Base-by-base conservation (phyloP, 2,888 invertebrate genomes). In the Marasmarcha lunaedactyla region DNA sequence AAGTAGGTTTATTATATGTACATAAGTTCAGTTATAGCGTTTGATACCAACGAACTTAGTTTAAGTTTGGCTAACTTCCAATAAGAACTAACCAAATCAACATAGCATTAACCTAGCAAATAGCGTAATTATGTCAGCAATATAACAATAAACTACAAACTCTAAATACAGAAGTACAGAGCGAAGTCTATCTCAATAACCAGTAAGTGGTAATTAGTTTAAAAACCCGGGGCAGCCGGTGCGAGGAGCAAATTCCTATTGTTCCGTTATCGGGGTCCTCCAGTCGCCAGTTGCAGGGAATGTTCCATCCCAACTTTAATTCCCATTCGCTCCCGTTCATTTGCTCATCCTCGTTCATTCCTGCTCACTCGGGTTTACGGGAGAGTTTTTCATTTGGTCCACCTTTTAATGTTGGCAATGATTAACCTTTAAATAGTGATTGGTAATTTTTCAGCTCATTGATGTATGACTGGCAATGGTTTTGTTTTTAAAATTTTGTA, bases 211-310 rank as follows among this genome's bases (percentile, higher is more conserved):
- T 70, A 64, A 73, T 71, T 72, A 65, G 65, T 57, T 64, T 30
- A 30, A 30, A 52, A 53, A 50, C 40, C 40, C 15, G 46, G 52
- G 66, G 59, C 71, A 70, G 67, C 63, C 59, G 59, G 58, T 59
- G 64, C 68, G 64, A 64, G 63, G 61, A 59, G 70, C 66, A 71
- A 72, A 72, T 65, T 71, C 68, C 74, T 56, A 73, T 79, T 79
- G 79, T 79, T 54, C 44, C 62, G 66, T 79, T 79, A 79, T 79
- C 79, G 67, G 52, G 61, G 47, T 49, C 51, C 65, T 63, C 68
- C 78, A 79, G 71, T 57, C 63, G 55, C 54, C 52, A 49, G 48
- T 39, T 46, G 45, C 30, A 11, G 30, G 30, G 30, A 20, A 30
- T 30, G 30, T 3, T 30, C n/a, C n/a, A 11, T 9, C 30, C 30